These are phyloP conservation scores for Sebastes cheni DNA, from an alignment of 2,797 vertebrate species.

Conservation along the genomic window DNA sequence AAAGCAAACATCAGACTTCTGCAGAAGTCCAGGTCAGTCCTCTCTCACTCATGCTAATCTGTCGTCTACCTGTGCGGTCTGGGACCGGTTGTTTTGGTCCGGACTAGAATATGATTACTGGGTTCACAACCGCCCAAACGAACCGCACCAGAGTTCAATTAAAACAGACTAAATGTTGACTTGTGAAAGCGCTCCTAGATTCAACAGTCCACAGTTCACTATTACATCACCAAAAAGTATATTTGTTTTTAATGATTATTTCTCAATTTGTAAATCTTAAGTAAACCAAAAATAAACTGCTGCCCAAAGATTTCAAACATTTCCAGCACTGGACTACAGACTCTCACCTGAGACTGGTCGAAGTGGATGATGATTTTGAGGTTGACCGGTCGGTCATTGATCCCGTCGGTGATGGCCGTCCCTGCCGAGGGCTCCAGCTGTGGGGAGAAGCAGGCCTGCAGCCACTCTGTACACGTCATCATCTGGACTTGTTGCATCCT, in stretches of 20 bases:
- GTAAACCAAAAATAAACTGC: not conserved
- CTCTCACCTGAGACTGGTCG: constrained; percentile 91
- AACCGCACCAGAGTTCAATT: too few relatives aligned
- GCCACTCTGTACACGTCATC: constrained; percentile 92
- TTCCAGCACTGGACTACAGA: not conserved
- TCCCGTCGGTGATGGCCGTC: constrained; percentile 73
- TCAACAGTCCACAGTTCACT: not conserved
- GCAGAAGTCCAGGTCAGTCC: too few relatives aligned
- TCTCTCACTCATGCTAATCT: too few relatives aligned
- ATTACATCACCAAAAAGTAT: not conserved
- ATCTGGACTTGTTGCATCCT: constrained; percentile 89
- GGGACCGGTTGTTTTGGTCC: too few relatives aligned
- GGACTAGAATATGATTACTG: too few relatives aligned
- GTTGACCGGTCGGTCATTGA: constrained; percentile 85
- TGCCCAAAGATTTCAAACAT: not conserved
- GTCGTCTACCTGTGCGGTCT: too few relatives aligned
- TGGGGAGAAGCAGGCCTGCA: constrained; percentile 91
- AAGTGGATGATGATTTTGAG: constrained; percentile 95
- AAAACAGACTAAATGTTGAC: too few relatives aligned
- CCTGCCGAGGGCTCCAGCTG: constrained; percentile 84
- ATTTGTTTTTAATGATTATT: not conserved
- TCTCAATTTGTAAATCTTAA: not conserved
- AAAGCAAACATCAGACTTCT: too few relatives aligned
- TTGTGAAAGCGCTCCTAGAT: not conserved
- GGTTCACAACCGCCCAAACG: too few relatives aligned